Conservation (phyloP, 30 jellyfish, hydroid and myxozoan species). For the Aurelia sp. region DNA sequence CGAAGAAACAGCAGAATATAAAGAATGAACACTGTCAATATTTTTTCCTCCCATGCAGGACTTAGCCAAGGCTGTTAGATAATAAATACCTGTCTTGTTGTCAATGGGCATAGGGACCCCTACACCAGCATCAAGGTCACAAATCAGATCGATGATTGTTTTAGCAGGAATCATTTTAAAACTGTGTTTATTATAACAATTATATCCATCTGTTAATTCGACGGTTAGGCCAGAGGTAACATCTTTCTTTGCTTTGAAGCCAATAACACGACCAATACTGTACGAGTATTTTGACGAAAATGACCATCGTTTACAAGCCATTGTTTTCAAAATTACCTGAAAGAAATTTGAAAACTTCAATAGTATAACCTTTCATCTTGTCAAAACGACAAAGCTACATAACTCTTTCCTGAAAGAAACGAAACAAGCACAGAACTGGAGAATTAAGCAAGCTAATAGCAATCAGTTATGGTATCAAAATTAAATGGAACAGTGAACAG, state of each 20-base stretch:
- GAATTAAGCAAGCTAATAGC: no score
- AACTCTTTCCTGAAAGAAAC: no score
- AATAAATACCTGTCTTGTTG: conserved; percentile 66
- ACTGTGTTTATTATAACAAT: conserved; percentile 64
- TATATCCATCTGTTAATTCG: conserved; percentile 77
- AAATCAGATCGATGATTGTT: conserved; percentile 66
- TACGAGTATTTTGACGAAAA: conserved; percentile 66
- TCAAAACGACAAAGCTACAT: no score
- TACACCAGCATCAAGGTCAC: conserved; percentile 82
- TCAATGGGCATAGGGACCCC: conserved; percentile 78
- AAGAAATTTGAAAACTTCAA: neutral
- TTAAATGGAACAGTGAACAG: no score
- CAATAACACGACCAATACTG: conserved; percentile 89
- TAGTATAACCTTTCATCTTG: no score
- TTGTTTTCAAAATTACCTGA: conserved; percentile 68
- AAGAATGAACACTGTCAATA: no score
- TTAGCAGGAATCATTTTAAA: conserved; percentile 48
- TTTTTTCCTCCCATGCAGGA: no score
- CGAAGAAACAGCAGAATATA: no score
- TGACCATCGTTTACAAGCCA: conserved; percentile 95
- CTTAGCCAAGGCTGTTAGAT: no score
- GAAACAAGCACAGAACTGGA: no score
- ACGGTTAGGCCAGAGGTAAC: conserved; percentile 49
- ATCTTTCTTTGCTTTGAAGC: conserved; percentile 55
- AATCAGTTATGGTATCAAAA: no score